Evolutionary conservation across 2,113 vertebrate genomes (phyloP), one percentile per base, ranked within the genome.

Genomic region (Apistogramma diplotaenia): DNA sequence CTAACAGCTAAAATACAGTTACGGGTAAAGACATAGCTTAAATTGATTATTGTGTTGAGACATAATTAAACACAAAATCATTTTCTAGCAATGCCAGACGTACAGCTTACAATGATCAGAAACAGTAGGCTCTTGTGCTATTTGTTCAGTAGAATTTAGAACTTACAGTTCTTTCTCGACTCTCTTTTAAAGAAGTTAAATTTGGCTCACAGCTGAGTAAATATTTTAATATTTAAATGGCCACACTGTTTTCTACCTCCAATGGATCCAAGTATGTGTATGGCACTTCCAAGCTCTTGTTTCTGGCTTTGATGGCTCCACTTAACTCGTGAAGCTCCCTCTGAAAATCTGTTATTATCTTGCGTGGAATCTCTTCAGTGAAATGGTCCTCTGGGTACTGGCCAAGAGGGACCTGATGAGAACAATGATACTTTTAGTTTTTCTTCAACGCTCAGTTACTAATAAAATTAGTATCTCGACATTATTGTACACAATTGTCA

Each of bases 241-340:
- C 75, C 10, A 92, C 79, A 8, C 89, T 92, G 8, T 92, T 93
- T 61, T 92, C 92, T 1, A 91, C 6, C 12, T 3, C 2, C 0
- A 0, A 1, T 16, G 92, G 93, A 73, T 87, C 85, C 85, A 92
- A 5, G 85, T 87, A 92, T 23, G 79, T 85, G 80, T 93, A 93
- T 2, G 83, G 85, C 6, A 91, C 12, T 0, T 82, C n/a, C 51
- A 93, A 77, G 1, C 0, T 11, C 2, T 18, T 8, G 55, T 94
- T 94, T 62, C 93, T 85, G 21, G 1, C 31, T 49, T 85, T 81
- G 65, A 93, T 92, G 3, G 0, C 4, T 10, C 2, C 1, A 11
- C 73, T 85, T 4, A 92, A 33, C 6, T 12, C 6, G 9, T 65
- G 0, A 25, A 94, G 87, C 15, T 86, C 83, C 51, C 4, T 35